Conservation (phyloP, 1,140 invertebrate species). For the Saccostrea glomerata region DNA sequence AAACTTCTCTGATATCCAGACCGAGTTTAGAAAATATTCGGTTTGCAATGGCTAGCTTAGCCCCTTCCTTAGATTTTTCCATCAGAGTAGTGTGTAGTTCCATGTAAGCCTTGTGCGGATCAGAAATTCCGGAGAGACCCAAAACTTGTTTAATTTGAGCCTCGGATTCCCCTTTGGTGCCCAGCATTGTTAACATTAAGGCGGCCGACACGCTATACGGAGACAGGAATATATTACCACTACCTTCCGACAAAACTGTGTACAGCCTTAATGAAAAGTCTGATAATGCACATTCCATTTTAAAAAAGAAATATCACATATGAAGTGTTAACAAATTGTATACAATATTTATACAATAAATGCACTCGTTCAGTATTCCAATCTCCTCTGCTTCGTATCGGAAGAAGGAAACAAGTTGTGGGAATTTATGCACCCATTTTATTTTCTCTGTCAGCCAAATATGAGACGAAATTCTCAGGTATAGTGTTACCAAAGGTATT, state of each 20-base stretch:
- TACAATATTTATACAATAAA: background rate
- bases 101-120: constrained; percentile 46
- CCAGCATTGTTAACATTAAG: too few species aligned
- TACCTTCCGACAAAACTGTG: background rate
- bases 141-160: too few species aligned
- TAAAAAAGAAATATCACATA: background rate
- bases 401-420: too few species aligned
- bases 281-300: constrained; percentile 2
- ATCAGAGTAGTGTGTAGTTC: constrained; percentile 40
- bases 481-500: background rate
- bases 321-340: background rate
- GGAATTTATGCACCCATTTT: background rate
- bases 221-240: constrained; percentile 83
- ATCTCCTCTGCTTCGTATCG: background rate
- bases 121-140: too few species aligned
- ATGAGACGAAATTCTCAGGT: background rate
- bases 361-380: background rate
- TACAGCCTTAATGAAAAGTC: constrained; percentile 32
- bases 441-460: background rate
- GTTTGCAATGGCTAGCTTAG: constrained; percentile 81
- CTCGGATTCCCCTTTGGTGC: too few species aligned
- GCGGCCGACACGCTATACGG: constrained; percentile 84
- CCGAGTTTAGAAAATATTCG: too few species aligned
- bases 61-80: constrained; percentile 85
- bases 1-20: too few species aligned